These are phyloP conservation scores for Gulo gulo DNA, from an alignment of 2,113 vertebrate species.

Conservation along the genomic window DNA sequence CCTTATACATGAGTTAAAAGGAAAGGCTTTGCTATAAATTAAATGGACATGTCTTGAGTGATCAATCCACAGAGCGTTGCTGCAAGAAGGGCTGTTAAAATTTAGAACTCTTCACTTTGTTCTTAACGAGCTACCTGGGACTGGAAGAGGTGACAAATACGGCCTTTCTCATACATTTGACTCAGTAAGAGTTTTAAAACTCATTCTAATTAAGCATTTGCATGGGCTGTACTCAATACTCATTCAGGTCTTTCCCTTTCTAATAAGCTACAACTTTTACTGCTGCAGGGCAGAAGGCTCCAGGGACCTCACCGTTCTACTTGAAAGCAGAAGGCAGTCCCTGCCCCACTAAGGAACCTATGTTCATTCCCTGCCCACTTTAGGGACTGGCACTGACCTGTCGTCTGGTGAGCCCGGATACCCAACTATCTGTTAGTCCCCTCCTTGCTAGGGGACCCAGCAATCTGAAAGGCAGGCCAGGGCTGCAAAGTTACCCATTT, in stretches of 20 bases:
- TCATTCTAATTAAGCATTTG: neutral
- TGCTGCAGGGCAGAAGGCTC: neutral
- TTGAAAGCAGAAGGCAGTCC: neutral
- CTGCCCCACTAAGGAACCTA: rapidly evolving
- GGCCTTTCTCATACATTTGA: constrained; percentile 15
- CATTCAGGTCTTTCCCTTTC: constrained; percentile 17
- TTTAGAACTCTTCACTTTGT: neutral
- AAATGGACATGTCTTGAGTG: neutral
- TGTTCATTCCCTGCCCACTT: neutral
- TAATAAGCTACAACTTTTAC: neutral
- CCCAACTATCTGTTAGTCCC: no score
- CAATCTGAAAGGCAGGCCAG: neutral
- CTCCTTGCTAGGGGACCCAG: neutral
- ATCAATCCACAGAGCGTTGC: neutral
- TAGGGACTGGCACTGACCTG: neutral
- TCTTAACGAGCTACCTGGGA: neutral
- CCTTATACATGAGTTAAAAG: neutral
- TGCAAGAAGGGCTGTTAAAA: constrained; percentile 33
- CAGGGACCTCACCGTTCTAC: neutral
- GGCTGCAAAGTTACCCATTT: neutral
- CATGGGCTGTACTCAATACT: neutral
- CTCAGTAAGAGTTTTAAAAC: constrained; percentile 1
- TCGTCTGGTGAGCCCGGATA: rapidly evolving
- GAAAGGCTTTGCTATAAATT: rapidly evolving
- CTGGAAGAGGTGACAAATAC: neutral